These are phyloP conservation scores for Triplophysa rosa DNA, from an alignment of 2,113 vertebrate species.

Conservation along the genomic window DNA sequence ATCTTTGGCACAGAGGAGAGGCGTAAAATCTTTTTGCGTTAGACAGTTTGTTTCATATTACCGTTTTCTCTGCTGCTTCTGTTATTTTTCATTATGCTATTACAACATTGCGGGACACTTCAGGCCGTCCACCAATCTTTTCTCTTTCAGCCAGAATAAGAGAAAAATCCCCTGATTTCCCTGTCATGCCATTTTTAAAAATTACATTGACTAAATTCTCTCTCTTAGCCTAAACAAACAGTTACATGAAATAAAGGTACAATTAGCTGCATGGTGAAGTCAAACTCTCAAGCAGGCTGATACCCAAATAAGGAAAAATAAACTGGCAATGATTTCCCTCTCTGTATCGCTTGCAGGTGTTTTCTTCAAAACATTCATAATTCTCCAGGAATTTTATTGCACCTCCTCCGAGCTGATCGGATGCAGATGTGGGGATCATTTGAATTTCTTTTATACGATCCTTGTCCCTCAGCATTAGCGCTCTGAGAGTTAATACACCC, in stretches of 20 bases:
- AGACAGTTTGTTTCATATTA: background rate
- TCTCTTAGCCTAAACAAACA: no score
- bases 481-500: background rate
- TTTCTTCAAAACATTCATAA: background rate
- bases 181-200: conserved; percentile 17
- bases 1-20: conserved; percentile 1
- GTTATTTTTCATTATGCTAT: conserved; percentile 13
- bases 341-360: background rate
- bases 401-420: background rate
- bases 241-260: no score
- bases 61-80: background rate
- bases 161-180: background rate
- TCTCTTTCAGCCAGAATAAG: background rate
- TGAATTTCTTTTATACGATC: background rate
- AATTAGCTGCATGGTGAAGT: background rate
- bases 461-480: background rate
- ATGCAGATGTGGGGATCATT: conserved; percentile 10
- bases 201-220: background rate
- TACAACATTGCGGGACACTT: background rate
- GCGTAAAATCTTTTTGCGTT: background rate
- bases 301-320: background rate
- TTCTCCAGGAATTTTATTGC: background rate
- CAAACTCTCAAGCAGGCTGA: background rate
- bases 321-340: background rate
- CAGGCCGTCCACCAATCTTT: background rate